Evolutionary conservation across 2,113 vertebrate genomes (phyloP).

Genomic region (Myodes glareolus): DNA sequence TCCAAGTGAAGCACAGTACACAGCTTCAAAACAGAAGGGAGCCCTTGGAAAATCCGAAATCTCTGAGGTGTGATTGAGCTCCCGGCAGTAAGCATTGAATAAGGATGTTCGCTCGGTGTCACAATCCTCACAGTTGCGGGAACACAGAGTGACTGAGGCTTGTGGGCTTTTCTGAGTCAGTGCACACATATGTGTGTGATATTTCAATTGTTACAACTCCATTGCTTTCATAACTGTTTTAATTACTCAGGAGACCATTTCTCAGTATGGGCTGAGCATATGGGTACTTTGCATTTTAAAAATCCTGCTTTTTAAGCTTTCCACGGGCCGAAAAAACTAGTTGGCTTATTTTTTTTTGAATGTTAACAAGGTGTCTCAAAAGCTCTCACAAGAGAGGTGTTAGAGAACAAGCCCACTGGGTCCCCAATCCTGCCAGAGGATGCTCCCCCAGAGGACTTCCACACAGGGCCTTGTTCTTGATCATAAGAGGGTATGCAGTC

Average conservation of each 20-base stretch:
- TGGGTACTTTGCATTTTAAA: slow-evolving; percentile 75
- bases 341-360: slow-evolving; percentile 26
- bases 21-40: slow-evolving; percentile 11
- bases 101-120: not conserved
- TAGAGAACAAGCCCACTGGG: not conserved
- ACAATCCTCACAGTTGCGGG: not conserved
- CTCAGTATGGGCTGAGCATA: slow-evolving; percentile 62
- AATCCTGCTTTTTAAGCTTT: slow-evolving; percentile 66
- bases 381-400: not conserved
- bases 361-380: slow-evolving; percentile 36
- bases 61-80: slow-evolving; percentile 38
- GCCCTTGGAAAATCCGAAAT: not conserved
- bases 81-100: slow-evolving; percentile 15
- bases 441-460: not conserved
- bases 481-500: not conserved
- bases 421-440: not conserved
- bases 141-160: not conserved
- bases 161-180: slow-evolving; percentile 53
- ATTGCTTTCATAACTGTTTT: slow-evolving; percentile 73
- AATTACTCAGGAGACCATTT: slow-evolving; percentile 76
- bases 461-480: not conserved
- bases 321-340: not conserved
- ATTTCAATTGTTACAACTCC: slow-evolving; percentile 70
- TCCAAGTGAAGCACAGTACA: slow-evolving; percentile 15
- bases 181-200: slow-evolving; percentile 66